Conservation (phyloP, 2,888 invertebrate genomes). For the Coenonympha glycerion region DNA sequence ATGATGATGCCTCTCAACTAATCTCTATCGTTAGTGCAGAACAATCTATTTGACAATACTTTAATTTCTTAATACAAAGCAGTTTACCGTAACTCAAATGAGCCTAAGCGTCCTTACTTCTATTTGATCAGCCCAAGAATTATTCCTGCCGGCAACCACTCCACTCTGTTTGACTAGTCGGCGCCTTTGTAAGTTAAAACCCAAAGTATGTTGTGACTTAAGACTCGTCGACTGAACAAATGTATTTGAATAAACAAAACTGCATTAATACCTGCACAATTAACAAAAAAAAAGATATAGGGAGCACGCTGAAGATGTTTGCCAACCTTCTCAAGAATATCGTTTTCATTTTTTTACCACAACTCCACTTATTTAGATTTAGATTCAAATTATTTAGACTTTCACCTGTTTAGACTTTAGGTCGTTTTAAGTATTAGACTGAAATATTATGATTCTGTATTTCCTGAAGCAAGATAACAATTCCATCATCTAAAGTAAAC, state of each 20-base stretch:
- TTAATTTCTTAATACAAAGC: conserved; percentile 51
- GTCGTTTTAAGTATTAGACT: too few species aligned
- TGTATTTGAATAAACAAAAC: conserved; percentile 56
- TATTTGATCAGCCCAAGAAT: conserved; percentile 65
- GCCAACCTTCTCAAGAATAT: conserved; percentile 50
- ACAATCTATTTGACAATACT: conserved; percentile 21
- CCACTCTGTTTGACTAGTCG: conserved; percentile 63
- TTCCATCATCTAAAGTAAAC: too few species aligned
- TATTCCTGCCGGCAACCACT: conserved; percentile 60
- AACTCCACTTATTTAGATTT: not conserved
- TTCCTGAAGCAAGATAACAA: too few species aligned
- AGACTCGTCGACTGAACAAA: conserved; percentile 69
- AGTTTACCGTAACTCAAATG: conserved; percentile 58
- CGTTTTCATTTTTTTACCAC: conserved; percentile 29
- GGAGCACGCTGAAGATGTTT: conserved; percentile 64
- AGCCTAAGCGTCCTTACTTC: conserved; percentile 37
- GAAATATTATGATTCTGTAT: too few species aligned
- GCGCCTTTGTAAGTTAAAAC: conserved; percentile 75
- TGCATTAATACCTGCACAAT: conserved; percentile 67
- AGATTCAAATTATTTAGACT: too few species aligned
- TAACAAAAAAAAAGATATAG: conserved; percentile 57
- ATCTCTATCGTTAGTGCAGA: conserved; percentile 10
- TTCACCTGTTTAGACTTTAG: too few species aligned
- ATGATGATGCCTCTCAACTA: not conserved
- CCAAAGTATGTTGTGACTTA: conserved; percentile 71